Evolutionary conservation across 2,888 invertebrate species (phyloP), one percentile per base, ranked within the genome.

Genomic region (Apamea monoglypha): DNA sequence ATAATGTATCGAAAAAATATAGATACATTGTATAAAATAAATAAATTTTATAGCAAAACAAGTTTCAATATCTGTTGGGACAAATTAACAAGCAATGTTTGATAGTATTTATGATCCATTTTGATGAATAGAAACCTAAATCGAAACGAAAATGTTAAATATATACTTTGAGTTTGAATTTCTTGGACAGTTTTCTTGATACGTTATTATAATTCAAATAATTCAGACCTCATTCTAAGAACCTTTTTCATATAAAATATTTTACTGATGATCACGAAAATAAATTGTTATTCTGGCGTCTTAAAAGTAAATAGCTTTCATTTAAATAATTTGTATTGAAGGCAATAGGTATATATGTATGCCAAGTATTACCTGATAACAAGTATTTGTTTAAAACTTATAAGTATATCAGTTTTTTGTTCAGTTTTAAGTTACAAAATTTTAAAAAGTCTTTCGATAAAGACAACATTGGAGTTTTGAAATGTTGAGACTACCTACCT

Each of bases 151-250:
- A 56, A 70, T 47, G 47, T 32, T 0, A n/a, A n/a, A n/a, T n/a
- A n/a, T n/a, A 18, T 59, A 70, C 32, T 12, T 66, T 18, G 18
- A 74, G 67, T 59, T 76, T 32, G 47, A 76, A 70, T 70, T 76
- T 70, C 47, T 71, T 71, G 36, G 72, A 61, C 36, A 76, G n/a
- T 61, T 61, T 71, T 61, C 59, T 71, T 71, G 59, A 47, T 47
- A 47, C 14, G 8, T 71, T 72, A n/a, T 76, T 40, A 47, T 29
- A 50, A 71, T 63, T 61, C 75, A 44, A 1, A 0, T 21, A 47
- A 69, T 61, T 50, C 76, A 47, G 2, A 1, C 36, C 14, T 61
- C 16, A 61, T n/a, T 70, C n/a, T 18, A n/a, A 47, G 47, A 12
- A 32, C 1, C 18, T 36, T 56, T 32, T 4, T 68, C 10, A 0